A percentile compares a stretch with the other conserved stretches of the same genome.
Conservation (phyloP, 2,888 invertebrate species). For the Drosophila bunnanda region DNA sequence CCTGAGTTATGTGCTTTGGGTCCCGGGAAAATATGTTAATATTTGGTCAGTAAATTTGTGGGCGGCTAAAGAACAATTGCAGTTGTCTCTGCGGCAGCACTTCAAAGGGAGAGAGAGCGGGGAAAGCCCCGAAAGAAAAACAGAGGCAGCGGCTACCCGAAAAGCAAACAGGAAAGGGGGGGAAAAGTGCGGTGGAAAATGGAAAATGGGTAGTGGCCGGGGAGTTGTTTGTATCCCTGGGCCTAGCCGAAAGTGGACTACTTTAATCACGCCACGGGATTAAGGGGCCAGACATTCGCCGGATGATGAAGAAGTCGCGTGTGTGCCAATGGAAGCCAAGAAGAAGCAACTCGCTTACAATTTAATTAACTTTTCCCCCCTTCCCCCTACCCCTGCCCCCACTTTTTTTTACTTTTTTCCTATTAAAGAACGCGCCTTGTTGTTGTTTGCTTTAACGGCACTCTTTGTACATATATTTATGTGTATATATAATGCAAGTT, state of each 20-base stretch:
- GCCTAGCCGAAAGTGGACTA: slow-evolving; percentile 61
- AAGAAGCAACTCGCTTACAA: slow-evolving; percentile 64
- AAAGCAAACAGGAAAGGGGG: slow-evolving; percentile 49
- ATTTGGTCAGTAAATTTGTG: slow-evolving; percentile 74
- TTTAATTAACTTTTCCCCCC: slow-evolving; percentile 81
- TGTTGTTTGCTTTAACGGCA: slow-evolving; percentile 71
- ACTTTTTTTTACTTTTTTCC: slow-evolving; percentile 61
- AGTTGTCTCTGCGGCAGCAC: slow-evolving; percentile 48
- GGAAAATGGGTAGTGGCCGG: slow-evolving; percentile 9
- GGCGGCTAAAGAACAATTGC: slow-evolving; percentile 66
- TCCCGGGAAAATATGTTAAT: slow-evolving; percentile 72
- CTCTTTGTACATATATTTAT: slow-evolving; percentile 60
- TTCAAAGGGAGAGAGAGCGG: slow-evolving; percentile 19
- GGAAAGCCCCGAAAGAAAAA: slow-evolving; percentile 23
- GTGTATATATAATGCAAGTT: slow-evolving; percentile 70
- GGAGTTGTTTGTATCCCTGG: slow-evolving; percentile 19
- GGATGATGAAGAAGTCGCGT: slow-evolving; percentile 81
- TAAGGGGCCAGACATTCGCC: slow-evolving; percentile 60
- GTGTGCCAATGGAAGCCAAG: slow-evolving; percentile 36
- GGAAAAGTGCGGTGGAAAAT: slow-evolving; percentile 6
- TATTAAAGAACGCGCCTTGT: slow-evolving; percentile 71
- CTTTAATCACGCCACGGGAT: slow-evolving; percentile 81
- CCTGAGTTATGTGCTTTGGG: slow-evolving; percentile 65
- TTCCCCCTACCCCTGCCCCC: slow-evolving; percentile 26
- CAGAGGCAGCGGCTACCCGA: slow-evolving; percentile 29